These are phyloP conservation scores for Ciconia maguari DNA, from an alignment of 2,113 vertebrate species.

Conservation along the genomic window DNA sequence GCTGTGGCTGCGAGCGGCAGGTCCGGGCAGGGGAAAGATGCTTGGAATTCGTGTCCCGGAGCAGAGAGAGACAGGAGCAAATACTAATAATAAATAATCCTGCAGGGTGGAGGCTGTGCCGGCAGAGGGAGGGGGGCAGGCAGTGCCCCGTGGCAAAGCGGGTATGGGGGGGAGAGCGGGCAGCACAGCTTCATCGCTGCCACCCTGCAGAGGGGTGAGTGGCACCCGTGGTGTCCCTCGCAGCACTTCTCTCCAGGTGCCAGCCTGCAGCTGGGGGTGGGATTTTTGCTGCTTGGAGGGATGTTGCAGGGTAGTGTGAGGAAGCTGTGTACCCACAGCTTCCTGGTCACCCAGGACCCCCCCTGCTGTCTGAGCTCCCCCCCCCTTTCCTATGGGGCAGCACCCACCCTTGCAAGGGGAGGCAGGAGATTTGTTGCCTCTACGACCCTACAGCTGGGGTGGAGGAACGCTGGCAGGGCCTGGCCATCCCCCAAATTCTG, in stretches of 20 bases:
- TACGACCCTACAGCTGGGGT: neutral
- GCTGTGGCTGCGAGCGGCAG: constrained; percentile 76
- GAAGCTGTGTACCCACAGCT: neutral
- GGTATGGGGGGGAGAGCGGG: neutral
- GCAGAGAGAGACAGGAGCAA: constrained; percentile 75
- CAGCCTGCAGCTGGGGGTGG: neutral
- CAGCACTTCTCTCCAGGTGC: neutral
- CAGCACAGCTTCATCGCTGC: neutral
- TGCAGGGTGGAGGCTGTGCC: constrained; percentile 23
- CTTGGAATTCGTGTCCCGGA: constrained; percentile 87
- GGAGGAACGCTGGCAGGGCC: neutral
- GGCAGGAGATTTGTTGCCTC: neutral
- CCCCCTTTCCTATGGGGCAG: neutral
- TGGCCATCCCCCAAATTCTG: neutral
- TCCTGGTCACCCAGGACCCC: too few species aligned
- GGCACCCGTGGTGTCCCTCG: accelerated
- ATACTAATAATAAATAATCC: constrained; percentile 69
- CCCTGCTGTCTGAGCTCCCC: neutral
- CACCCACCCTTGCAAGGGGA: neutral
- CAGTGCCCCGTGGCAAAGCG: neutral
- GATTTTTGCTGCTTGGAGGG: neutral
- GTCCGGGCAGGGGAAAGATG: constrained; percentile 83
- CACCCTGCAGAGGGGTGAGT: neutral
- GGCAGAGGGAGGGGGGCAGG: neutral
- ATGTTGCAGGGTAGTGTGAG: neutral